Evolutionary conservation across 2,888 invertebrate species (phyloP), one percentile per base, ranked within the genome.

Genomic region (Calameuta filiformis): DNA sequence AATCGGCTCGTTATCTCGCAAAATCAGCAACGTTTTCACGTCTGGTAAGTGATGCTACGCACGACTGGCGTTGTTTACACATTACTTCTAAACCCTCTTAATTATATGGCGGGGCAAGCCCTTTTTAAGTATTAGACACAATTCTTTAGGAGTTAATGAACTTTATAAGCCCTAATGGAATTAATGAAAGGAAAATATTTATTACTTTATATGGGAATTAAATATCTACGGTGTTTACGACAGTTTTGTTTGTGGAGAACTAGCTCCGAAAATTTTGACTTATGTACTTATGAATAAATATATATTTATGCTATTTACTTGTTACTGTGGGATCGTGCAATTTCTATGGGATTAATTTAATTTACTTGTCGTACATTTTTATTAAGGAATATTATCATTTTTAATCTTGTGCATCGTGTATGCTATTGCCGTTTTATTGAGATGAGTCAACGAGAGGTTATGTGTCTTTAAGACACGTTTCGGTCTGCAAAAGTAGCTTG

Each of bases 31-130:
- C 78, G 34, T 79, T 80, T 35, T 76, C 79, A 35, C 80, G 77
- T 77, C 78, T 78, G 85, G 85, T 85, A 79, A 85, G 85, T 85
- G 79, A 76, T 78, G 74, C 56, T 73, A 73, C 4, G 69, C 75
- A 75, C 75, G 69, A 69, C 69, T 73, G 74, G 75, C 35, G 77
- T 80, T 82, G 80, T 81, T 83, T 84, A 82, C 77, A 75, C 71
- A 40, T 78, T 71, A 76, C 35, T 69, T 69, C 31, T 71, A 71
- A 71, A 71, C 33, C 12, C 15, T 71, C 12, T 30, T 12, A 30
- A 30, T 31, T 71, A 33, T 30, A 31, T 71, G 33, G 31, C 31
- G 71, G 71, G 71, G 33, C 71, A 71, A 71, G 71, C 71, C 71
- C 71, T 71, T 31, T 56, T 71, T 71, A 71, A 31, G 71, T 31